Percentiles rank a stretch among this genome's conserved stretches.
phyloP scores from a whole-genome alignment of 2,797 vertebrate genomes.

The Arctocebus calabarensis region DNA sequence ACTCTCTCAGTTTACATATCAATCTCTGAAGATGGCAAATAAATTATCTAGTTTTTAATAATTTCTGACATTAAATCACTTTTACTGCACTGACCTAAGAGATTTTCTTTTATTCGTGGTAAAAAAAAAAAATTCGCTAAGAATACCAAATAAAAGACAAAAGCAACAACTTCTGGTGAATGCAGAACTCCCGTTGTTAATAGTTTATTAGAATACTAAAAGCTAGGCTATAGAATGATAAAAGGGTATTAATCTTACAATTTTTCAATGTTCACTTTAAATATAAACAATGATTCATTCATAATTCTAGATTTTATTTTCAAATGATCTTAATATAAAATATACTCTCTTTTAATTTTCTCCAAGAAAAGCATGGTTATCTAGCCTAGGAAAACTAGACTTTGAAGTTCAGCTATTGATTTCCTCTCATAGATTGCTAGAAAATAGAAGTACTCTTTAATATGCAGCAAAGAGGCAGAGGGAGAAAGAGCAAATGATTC shows the following conservation, averaged over 20 bases:
- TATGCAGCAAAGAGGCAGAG: background rate
- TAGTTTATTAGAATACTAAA: background rate
- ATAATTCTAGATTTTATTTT: conserved; percentile 19
- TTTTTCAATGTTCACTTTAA: conserved; percentile 22
- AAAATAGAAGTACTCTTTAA: background rate
- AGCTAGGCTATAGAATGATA: background rate
- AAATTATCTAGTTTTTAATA: background rate
- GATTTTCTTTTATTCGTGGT: background rate
- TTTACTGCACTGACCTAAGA: conserved; percentile 33
- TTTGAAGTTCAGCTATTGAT: conserved; percentile 17
- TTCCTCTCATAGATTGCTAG: background rate
- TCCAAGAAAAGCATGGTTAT: background rate
- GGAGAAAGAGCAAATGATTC: background rate
- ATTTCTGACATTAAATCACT: conserved; percentile 36
- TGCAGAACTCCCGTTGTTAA: background rate
- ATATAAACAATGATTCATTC: conserved; percentile 44
- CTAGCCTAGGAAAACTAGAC: background rate
- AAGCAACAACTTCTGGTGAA: background rate
- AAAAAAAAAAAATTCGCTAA: background rate
- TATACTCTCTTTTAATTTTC: background rate
- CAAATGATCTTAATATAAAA: conserved; percentile 47
- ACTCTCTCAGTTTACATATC: background rate
- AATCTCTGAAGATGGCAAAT: background rate
- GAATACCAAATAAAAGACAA: background rate
- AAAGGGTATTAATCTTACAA: background rate